These are phyloP conservation scores for Macrosiphum euphorbiae DNA, from an alignment of 2,888 invertebrate genomes.

Conservation along the genomic window DNA sequence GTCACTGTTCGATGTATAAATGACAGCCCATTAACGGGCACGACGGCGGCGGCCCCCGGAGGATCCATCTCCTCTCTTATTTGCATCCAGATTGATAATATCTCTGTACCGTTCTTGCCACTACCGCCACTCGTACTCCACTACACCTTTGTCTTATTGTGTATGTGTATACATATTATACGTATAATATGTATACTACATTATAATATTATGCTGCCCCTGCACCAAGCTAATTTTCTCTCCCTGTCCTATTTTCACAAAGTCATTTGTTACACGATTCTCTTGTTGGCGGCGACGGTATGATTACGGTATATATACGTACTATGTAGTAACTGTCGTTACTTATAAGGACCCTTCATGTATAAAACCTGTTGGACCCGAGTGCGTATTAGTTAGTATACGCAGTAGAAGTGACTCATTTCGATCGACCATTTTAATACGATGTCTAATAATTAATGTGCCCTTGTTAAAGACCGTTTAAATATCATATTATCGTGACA, in stretches of 20 bases:
- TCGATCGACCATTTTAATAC: not conserved
- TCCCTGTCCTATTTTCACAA: slow-evolving; percentile 45
- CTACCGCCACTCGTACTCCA: not conserved
- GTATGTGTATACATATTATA: not conserved
- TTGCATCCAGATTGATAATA: slow-evolving; percentile 64
- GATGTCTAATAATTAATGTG: not conserved
- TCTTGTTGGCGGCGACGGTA: slow-evolving; percentile 39
- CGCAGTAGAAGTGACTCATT: not conserved
- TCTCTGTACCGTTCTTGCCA: slow-evolving; percentile 14
- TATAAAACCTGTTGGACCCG: slow-evolving; percentile 45
- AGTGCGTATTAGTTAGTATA: slow-evolving; percentile 33
- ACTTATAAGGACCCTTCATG: slow-evolving; percentile 51
- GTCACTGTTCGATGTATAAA: slow-evolving; percentile 62
- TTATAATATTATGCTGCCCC: slow-evolving; percentile 40
- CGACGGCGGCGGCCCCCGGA: slow-evolving; percentile 50
- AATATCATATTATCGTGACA: not conserved
- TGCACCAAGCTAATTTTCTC: slow-evolving; percentile 48
- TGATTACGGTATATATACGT: slow-evolving; percentile 1
- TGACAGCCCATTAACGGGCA: slow-evolving; percentile 62
- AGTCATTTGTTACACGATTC: slow-evolving; percentile 53
- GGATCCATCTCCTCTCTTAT: slow-evolving; percentile 51
- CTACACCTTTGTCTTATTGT: slow-evolving; percentile 22
- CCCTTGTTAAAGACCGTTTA: slow-evolving; percentile 8
- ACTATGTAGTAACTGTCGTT: slow-evolving; percentile 27
- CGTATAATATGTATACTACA: not conserved